A percentile compares a stretch with the other conserved stretches of the same genome.
These are phyloP conservation scores for Sus cebifrons DNA, from an alignment of 2,797 vertebrate genomes.

Conservation along the genomic window DNA sequence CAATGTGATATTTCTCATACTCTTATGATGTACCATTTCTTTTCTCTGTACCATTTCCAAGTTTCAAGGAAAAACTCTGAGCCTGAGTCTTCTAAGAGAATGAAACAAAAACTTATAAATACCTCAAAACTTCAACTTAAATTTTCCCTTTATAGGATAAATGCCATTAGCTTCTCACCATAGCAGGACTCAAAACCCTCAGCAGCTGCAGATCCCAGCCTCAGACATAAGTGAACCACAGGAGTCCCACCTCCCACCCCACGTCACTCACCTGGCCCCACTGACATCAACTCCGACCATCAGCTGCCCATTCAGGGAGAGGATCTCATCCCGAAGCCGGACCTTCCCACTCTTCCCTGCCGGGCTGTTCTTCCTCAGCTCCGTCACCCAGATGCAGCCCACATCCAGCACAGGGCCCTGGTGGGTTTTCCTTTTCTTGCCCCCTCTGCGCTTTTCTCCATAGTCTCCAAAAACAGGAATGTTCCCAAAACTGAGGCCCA, in stretches of 20 bases:
- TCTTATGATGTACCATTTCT: neutral
- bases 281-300: conserved; percentile 98
- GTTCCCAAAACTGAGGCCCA: conserved; percentile 97
- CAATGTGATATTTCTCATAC: neutral
- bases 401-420: conserved; percentile 95
- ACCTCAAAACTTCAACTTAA: neutral
- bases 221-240: neutral
- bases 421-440: conserved; percentile 93
- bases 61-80: neutral
- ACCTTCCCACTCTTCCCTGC: conserved; percentile 94
- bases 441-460: conserved; percentile 93
- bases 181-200: neutral
- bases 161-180: neutral
- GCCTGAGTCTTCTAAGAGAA: neutral
- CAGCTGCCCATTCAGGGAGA: conserved; percentile 97
- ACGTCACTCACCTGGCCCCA: conserved; percentile 94
- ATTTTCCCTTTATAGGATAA: neutral
- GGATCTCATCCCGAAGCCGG: conserved; percentile 95
- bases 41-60: neutral
- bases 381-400: conserved; percentile 98
- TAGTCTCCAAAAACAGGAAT: conserved; percentile 98
- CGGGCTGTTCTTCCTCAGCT: conserved; percentile 96
- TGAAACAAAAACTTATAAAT: neutral
- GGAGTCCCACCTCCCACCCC: rapidly evolving
- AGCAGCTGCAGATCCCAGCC: neutral